Conservation (phyloP, 2,113 vertebrate genomes). For the Pollimyrus isidori region DNA sequence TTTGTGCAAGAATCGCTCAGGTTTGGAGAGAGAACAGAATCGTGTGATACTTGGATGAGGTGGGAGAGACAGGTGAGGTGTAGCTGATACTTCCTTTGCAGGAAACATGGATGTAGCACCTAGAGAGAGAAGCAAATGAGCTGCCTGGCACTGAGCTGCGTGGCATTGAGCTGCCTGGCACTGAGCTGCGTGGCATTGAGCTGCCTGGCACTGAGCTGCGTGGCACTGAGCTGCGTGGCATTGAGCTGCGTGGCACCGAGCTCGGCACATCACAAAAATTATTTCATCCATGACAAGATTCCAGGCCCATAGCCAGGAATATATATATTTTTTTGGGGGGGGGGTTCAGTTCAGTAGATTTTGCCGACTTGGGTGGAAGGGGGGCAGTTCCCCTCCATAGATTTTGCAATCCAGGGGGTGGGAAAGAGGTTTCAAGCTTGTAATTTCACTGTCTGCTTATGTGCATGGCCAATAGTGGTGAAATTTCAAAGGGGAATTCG, state of each 20-base stretch:
- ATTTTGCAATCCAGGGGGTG: background rate
- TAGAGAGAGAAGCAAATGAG: background rate
- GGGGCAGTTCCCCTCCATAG: background rate
- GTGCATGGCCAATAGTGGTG: background rate
- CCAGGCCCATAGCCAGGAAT: background rate
- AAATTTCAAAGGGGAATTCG: background rate
- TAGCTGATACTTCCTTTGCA: background rate
- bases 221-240: too few relatives aligned
- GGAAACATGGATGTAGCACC: background rate
- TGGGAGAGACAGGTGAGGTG: background rate
- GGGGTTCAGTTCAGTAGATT: too few relatives aligned
- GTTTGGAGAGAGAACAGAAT: conserved; percentile 17
- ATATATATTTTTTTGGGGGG: background rate
- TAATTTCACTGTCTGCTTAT: background rate
- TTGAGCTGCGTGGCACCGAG: background rate
- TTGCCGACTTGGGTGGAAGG: too few relatives aligned
- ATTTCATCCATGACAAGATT: background rate
- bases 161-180: too few relatives aligned
- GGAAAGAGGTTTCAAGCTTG: background rate
- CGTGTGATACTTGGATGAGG: background rate
- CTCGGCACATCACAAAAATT: background rate
- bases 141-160: background rate
- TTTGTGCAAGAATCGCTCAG: background rate
- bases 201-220: background rate
- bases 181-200: background rate